Conservation (phyloP, 2,113 vertebrate species). For the Desmodus rotundus region DNA sequence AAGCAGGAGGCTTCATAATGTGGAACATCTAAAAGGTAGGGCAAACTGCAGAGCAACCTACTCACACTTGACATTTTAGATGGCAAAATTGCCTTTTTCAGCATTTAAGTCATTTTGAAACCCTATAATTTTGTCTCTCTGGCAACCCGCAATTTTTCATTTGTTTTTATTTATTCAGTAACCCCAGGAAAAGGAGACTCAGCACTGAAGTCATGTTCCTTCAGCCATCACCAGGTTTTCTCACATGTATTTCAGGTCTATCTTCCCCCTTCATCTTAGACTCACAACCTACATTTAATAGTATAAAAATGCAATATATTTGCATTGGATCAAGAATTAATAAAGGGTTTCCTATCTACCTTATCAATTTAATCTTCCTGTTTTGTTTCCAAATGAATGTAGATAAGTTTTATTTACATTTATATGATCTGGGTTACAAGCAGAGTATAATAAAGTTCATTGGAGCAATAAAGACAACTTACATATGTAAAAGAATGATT, state of each 20-base stretch:
- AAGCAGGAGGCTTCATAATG: background rate
- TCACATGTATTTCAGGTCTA: rapidly evolving
- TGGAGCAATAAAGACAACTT: background rate
- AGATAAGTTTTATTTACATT: background rate
- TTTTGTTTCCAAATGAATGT: background rate
- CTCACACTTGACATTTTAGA: background rate
- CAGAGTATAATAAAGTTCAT: background rate
- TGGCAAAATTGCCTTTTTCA: conserved; percentile 9
- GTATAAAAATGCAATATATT: rapidly evolving
- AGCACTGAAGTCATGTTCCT: rapidly evolving
- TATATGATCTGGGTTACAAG: background rate
- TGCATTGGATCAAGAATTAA: background rate
- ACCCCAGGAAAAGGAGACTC: background rate
- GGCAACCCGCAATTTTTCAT: conserved; percentile 45
- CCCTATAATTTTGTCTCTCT: conserved; percentile 51
- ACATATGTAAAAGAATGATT: background rate
- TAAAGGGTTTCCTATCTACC: rapidly evolving
- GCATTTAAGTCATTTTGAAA: background rate
- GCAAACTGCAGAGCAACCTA: rapidly evolving
- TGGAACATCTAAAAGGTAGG: background rate
- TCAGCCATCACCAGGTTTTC: background rate
- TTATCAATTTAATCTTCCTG: background rate
- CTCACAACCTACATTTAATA: background rate
- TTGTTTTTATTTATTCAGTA: conserved; percentile 55
- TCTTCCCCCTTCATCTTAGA: background rate